These are phyloP conservation scores for Protaetia brevitarsis DNA, from an alignment of 1,140 invertebrate genomes.

Conservation along the genomic window DNA sequence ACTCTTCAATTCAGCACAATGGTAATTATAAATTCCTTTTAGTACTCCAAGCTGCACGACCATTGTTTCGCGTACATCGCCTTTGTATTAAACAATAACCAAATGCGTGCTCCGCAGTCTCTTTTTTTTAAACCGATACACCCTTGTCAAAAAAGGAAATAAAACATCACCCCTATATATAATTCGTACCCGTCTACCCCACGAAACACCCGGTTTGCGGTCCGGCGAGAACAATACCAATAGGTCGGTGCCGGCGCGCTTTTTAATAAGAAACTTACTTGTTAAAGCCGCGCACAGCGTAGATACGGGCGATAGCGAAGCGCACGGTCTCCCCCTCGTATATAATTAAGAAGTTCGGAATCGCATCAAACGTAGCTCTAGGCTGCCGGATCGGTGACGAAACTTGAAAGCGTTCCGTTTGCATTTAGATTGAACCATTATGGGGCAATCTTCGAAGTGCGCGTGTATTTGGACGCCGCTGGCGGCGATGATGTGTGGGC, in stretches of 20 bases:
- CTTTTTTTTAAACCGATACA: conserved; percentile 8
- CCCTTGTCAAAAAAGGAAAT: conserved; percentile 10
- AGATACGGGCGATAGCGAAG: background rate
- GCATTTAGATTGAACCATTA: background rate
- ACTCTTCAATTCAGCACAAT: too few relatives aligned
- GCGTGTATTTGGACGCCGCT: too few relatives aligned
- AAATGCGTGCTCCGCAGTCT: background rate
- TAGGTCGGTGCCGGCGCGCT: background rate
- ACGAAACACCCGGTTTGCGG: background rate
- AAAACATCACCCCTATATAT: conserved; percentile 16
- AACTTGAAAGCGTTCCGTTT: background rate
- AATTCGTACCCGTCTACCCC: background rate
- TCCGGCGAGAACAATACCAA: background rate
- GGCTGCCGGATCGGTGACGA: background rate
- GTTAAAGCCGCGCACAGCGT: background rate
- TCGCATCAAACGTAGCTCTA: background rate
- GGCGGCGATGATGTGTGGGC: too few relatives aligned
- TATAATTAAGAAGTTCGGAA: conserved; percentile 1
- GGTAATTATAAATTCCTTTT: conserved; percentile 10
- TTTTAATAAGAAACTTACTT: conserved; percentile 19
- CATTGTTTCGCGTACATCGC: background rate
- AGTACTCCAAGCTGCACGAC: background rate
- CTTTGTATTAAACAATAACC: conserved; percentile 4
- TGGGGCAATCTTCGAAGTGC: too few relatives aligned
- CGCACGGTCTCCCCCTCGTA: background rate